Conservation (phyloP, 2,797 vertebrate genomes). For the Myotis myotis region DNA sequence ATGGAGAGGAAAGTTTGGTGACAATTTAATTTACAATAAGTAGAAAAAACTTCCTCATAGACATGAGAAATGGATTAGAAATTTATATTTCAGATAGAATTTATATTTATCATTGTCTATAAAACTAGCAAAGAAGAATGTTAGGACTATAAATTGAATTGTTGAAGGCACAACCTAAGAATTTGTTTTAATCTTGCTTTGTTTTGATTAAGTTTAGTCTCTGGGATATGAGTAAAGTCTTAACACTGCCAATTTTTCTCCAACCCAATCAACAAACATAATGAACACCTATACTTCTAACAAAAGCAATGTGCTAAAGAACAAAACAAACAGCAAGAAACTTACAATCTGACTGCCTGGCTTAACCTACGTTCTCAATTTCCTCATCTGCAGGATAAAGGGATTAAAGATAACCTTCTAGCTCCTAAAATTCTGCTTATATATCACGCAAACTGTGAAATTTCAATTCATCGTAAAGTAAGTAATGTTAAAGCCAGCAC, state of each 20-base stretch:
- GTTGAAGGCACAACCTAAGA: neutral
- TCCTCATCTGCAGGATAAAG: neutral
- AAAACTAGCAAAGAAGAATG: constrained; percentile 4
- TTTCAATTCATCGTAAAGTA: neutral
- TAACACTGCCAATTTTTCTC: neutral
- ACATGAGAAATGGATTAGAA: neutral
- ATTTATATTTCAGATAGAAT: neutral
- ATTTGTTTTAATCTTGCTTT: constrained; percentile 38
- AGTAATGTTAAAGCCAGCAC: neutral
- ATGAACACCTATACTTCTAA: neutral
- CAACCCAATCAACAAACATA: constrained; percentile 4
- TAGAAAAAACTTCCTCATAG: neutral
- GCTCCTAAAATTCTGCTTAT: neutral
- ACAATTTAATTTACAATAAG: neutral
- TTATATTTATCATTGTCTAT: neutral
- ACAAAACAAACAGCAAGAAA: neutral
- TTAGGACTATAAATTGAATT: neutral
- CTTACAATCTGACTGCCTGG: neutral
- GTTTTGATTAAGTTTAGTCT: constrained; percentile 10
- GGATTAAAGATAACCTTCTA: neutral
- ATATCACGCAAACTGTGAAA: neutral
- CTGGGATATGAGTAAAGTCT: neutral
- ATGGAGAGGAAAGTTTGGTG: neutral
- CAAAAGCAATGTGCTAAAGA: neutral
- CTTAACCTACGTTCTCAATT: neutral